Conservation (phyloP, 2,113 vertebrate species). For the Phoenicopterus ruber region DNA sequence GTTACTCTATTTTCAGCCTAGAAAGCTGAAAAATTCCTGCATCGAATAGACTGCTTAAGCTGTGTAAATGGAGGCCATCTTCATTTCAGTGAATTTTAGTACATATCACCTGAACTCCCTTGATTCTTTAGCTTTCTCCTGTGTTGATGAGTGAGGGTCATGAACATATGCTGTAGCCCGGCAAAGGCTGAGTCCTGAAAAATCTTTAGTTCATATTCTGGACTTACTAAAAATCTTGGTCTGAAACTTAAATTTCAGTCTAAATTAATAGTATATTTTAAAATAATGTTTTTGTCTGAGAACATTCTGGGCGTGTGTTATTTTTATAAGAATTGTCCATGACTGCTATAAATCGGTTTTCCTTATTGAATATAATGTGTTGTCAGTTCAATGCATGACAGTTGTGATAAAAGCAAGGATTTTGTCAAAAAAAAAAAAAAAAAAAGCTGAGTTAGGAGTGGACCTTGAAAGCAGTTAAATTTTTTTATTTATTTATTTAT, state of each 20-base stretch:
- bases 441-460: not conserved
- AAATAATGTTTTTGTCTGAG: not conserved
- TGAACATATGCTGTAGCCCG: not conserved
- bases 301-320: not conserved
- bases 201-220: not conserved
- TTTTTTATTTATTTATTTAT: not conserved
- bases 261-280: not conserved
- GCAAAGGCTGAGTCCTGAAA: not conserved
- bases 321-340: not conserved
- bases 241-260: not conserved
- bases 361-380: not conserved
- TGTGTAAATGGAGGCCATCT: not conserved
- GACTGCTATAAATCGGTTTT: not conserved
- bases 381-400: not conserved
- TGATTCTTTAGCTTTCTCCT: not conserved
- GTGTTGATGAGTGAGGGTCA: not conserved
- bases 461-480: not conserved
- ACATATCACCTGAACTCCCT: not conserved
- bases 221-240: not conserved
- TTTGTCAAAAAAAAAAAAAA: not conserved
- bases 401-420: not conserved
- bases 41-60: not conserved
- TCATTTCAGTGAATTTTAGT: not conserved
- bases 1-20: not conserved
- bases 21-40: not conserved